Percentiles rank a stretch among this genome's conserved stretches.
Evolutionary conservation across 92 coral and sea anemone genomes (phyloP).

Genomic region (Porites lobata): DNA sequence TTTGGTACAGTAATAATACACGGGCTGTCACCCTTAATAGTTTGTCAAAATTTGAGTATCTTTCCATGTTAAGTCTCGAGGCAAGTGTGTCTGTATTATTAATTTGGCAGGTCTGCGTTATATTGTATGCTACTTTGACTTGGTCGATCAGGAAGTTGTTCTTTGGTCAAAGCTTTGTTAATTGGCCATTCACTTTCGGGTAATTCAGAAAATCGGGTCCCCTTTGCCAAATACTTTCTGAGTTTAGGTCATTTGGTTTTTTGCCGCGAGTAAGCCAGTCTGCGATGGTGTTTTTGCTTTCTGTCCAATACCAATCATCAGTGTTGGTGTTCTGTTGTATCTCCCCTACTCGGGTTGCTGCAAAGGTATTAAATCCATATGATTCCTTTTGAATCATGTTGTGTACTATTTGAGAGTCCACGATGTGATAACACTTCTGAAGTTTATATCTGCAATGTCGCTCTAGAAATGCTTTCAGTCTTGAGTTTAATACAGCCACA

Average conservation of each 20-base stretch:
- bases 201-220: too few species aligned
- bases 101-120: neutral
- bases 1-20: too few species aligned
- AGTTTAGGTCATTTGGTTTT: too few species aligned
- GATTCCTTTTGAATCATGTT: constrained; percentile 45
- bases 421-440: constrained; percentile 47
- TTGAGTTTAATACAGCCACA: constrained; percentile 62
- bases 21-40: too few species aligned
- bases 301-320: constrained; percentile 68
- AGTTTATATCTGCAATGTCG: constrained; percentile 58
- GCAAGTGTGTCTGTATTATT: neutral
- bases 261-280: constrained; percentile 25
- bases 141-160: constrained; percentile 2
- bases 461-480: constrained; percentile 58
- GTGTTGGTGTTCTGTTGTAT: constrained; percentile 68
- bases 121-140: too few species aligned
- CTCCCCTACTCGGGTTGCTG: constrained; percentile 69
- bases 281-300: constrained; percentile 64
- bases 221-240: too few species aligned
- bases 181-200: too few species aligned
- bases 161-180: too few species aligned
- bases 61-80: neutral
- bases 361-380: constrained; percentile 75
- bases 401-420: constrained; percentile 79
- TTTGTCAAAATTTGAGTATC: too few species aligned